These are phyloP conservation scores for Eristalinus sepulchralis DNA, from an alignment of 2,888 invertebrate genomes.

Conservation along the genomic window DNA sequence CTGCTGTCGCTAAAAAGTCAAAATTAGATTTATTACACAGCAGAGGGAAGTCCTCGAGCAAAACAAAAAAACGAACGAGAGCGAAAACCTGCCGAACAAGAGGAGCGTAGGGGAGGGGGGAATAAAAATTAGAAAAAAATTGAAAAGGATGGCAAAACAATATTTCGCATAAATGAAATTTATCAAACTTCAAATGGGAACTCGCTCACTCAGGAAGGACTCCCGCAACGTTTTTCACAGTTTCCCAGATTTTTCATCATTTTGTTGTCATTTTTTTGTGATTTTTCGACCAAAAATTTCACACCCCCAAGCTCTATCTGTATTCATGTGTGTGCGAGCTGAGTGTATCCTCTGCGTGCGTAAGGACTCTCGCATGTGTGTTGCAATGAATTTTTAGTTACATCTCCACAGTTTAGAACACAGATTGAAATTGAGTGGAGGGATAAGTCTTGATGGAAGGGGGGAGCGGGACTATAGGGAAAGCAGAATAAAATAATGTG, in stretches of 20 bases:
- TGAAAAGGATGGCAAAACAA: constrained; percentile 55
- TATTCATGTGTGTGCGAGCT: not conserved
- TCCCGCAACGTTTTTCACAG: no score
- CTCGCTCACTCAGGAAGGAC: no score
- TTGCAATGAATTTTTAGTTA: constrained; percentile 64
- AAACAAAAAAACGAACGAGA: not conserved
- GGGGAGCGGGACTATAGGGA: no score
- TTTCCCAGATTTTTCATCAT: no score
- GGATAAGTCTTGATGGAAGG: no score
- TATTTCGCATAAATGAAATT: constrained; percentile 66
- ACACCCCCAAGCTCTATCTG: not conserved
- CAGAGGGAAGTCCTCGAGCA: constrained; percentile 1
- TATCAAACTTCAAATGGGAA: constrained; percentile 67
- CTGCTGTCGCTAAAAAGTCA: constrained; percentile 53
- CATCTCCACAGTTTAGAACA: constrained; percentile 16
- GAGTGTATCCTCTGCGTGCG: not conserved
- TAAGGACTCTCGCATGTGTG: not conserved
- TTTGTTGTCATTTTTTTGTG: not conserved
- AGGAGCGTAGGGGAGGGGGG: no score
- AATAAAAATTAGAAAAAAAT: not conserved
- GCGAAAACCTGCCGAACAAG: no score
- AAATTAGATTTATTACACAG: constrained; percentile 66
- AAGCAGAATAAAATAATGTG: not conserved
- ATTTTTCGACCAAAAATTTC: not conserved
- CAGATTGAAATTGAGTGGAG: not conserved